phyloP scores from a whole-genome alignment of 2,888 invertebrate genomes.

The Molanna angustata region DNA sequence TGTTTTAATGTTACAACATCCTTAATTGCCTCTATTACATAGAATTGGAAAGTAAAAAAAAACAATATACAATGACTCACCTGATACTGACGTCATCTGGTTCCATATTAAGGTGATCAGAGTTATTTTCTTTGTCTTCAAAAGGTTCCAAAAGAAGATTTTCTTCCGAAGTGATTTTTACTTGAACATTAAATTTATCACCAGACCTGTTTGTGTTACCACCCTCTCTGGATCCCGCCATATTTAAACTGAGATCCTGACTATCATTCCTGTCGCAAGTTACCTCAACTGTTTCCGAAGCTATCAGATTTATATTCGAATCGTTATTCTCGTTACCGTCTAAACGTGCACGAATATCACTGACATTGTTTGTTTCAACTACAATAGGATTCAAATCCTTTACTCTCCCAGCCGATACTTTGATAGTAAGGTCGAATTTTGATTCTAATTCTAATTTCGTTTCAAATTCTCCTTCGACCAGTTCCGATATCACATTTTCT shows the following conservation, averaged over 20 bases:
- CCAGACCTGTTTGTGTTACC: conserved; percentile 41
- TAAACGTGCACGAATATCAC: neutral
- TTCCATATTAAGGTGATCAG: conserved; percentile 53
- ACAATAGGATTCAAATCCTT: conserved; percentile 34
- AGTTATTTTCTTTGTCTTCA: conserved; percentile 39
- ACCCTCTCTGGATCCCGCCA: conserved; percentile 49
- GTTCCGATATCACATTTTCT: too few relatives aligned
- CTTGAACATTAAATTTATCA: conserved; percentile 53
- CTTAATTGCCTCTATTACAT: too few relatives aligned
- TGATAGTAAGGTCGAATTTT: conserved; percentile 56
- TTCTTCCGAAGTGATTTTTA: conserved; percentile 52
- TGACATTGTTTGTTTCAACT: conserved; percentile 21
- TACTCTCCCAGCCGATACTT: conserved; percentile 50
- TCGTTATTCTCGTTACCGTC: neutral
- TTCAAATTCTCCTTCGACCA: conserved; percentile 42
- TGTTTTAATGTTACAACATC: too few relatives aligned
- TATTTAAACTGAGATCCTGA: conserved; percentile 28
- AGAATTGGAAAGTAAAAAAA: too few relatives aligned
- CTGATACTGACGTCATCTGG: conserved; percentile 56
- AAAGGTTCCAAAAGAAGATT: conserved; percentile 48
- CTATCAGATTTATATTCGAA: neutral
- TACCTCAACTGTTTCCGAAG: conserved; percentile 1
- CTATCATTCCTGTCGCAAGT: neutral
- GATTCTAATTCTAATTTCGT: conserved; percentile 52
- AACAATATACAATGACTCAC: conserved; percentile 30